Conservation (phyloP, 2,888 invertebrate species). For the Chymomyza amoena region DNA sequence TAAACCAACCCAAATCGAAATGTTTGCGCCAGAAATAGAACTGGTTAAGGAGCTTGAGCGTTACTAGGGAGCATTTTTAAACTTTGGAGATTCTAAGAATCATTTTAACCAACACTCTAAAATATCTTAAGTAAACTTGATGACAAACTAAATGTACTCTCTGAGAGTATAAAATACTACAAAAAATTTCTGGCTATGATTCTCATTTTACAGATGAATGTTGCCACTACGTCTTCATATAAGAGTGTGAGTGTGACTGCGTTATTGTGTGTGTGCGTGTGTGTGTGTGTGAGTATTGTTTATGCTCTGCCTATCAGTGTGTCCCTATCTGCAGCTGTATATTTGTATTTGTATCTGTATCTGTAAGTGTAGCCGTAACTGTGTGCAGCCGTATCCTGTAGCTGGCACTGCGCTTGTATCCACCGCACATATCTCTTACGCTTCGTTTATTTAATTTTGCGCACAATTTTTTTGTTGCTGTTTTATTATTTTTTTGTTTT, state of each 20-base stretch:
- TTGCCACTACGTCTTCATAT: conserved; percentile 10
- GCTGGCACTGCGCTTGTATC: conserved; percentile 22
- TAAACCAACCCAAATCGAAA: too few relatives aligned
- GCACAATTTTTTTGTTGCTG: conserved; percentile 39
- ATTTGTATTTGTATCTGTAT: conserved; percentile 8
- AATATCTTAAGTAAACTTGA: too few relatives aligned
- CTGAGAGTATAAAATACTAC: neutral
- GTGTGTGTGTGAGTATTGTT: conserved; percentile 18
- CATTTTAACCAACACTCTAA: too few relatives aligned
- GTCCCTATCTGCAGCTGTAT: conserved; percentile 28
- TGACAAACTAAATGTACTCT: neutral
- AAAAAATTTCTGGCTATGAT: conserved; percentile 36
- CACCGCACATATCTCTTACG: conserved; percentile 57
- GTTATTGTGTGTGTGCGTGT: conserved; percentile 3
- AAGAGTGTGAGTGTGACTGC: neutral
- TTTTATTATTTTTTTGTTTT: neutral
- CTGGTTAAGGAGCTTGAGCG: too few relatives aligned
- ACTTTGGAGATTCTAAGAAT: too few relatives aligned
- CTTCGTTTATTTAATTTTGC: conserved; percentile 67
- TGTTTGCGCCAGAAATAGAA: too few relatives aligned
- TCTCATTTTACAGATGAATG: conserved; percentile 53
- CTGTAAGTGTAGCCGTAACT: conserved; percentile 22
- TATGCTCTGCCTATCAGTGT: conserved; percentile 25
- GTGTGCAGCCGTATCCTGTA: conserved; percentile 45
- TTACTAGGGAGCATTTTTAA: too few relatives aligned